Evolutionary conservation across 2,113 vertebrate genomes (phyloP).

Genomic region (Paradoxurus hermaphroditus): DNA sequence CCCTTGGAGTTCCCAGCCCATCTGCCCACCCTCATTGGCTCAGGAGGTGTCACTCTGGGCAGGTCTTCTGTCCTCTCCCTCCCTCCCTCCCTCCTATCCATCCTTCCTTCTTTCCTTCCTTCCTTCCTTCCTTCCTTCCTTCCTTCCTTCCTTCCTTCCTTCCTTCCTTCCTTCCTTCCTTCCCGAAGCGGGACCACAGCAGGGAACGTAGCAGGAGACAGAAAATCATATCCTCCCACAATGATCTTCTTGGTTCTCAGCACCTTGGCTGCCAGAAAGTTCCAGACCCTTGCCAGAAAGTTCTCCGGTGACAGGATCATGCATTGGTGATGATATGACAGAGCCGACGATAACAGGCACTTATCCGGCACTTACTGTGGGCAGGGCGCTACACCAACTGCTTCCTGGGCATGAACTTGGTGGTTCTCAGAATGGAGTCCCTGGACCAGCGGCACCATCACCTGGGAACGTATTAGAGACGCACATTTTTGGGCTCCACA

Average conservation of each 20-base stretch:
- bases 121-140: too few relatives aligned
- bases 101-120: too few relatives aligned
- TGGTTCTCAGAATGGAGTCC: not conserved
- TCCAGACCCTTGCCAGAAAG: not conserved
- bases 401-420: not conserved
- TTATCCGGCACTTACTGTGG: not conserved
- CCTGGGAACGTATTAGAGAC: not conserved
- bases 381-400: rapidly evolving
- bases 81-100: too few relatives aligned
- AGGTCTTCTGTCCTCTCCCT: too few relatives aligned
- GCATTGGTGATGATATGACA: not conserved
- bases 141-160: too few relatives aligned
- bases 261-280: not conserved
- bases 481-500: too few relatives aligned
- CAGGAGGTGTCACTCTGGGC: not conserved
- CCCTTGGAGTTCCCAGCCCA: not conserved
- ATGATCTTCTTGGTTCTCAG: not conserved
- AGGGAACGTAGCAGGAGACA: not conserved
- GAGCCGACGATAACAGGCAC: rapidly evolving
- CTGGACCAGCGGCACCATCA: not conserved
- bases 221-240: too few relatives aligned
- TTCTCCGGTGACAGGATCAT: not conserved
- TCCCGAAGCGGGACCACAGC: not conserved
- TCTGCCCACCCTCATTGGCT: not conserved
- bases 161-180: too few relatives aligned